Percentiles rank a stretch among this genome's conserved stretches.
Evolutionary conservation across 2,797 vertebrate genomes (phyloP).

Genomic region (Lophius americanus): DNA sequence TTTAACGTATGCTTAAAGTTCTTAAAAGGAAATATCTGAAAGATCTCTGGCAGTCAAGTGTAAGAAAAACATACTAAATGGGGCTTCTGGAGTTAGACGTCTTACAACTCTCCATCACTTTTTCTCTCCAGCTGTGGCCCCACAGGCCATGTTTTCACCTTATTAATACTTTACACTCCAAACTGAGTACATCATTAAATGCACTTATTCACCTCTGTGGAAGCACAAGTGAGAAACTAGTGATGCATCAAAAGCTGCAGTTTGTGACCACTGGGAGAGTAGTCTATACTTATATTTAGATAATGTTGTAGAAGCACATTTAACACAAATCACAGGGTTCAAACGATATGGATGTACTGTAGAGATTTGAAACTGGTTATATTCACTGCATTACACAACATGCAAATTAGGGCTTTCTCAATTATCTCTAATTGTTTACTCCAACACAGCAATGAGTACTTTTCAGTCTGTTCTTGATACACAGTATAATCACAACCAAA

Average conservation of each 20-base stretch:
- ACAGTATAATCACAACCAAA: too few species aligned
- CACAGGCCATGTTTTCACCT: conserved; percentile 24
- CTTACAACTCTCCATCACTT: conserved; percentile 17
- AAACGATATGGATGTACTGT: too few species aligned
- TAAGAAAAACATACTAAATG: conserved; percentile 20
- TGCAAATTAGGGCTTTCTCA: neutral
- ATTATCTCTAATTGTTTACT: neutral
- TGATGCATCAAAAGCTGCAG: conserved; percentile 10
- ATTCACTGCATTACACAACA: too few species aligned
- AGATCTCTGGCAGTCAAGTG: conserved; percentile 27
- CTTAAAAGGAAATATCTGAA: conserved; percentile 45
- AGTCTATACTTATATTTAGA: neutral
- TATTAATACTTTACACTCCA: conserved; percentile 10
- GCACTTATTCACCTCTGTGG: neutral
- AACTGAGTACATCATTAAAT: conserved; percentile 2
- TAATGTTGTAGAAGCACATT: neutral
- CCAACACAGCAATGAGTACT: too few species aligned
- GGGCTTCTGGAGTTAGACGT: conserved; percentile 13
- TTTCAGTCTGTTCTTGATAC: neutral
- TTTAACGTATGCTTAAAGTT: conserved; percentile 9
- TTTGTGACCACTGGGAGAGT: neutral
- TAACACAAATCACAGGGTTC: neutral
- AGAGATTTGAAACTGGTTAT: neutral
- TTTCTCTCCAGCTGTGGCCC: conserved; percentile 20
- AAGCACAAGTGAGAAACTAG: neutral